phyloP scores from a whole-genome alignment of 2,797 vertebrate species.

The Pangasius macronema region DNA sequence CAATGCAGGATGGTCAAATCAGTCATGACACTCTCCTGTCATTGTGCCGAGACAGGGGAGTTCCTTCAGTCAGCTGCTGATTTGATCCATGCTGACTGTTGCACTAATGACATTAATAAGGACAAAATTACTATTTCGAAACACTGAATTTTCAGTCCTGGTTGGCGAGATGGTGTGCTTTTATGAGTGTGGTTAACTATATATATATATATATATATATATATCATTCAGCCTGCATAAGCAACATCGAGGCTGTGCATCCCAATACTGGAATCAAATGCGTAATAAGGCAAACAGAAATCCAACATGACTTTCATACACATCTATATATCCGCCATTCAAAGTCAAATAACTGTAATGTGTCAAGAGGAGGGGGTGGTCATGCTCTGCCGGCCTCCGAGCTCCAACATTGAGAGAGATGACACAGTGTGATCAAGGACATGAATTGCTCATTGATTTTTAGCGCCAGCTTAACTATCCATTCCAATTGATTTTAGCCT shows the following conservation, averaged over 20 bases:
- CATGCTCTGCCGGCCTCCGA: conserved; percentile 66
- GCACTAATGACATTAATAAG: conserved; percentile 86
- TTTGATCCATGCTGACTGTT: conserved; percentile 82
- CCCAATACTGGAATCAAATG: neutral
- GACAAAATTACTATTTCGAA: conserved; percentile 82
- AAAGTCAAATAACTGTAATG: conserved; percentile 41
- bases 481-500: conserved; percentile 84
- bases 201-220: no score
- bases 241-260: neutral
- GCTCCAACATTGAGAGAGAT: conserved; percentile 79
- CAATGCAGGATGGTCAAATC: conserved; percentile 76
- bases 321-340: conserved; percentile 33
- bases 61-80: conserved; percentile 77
- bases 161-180: neutral
- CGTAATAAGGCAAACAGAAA: neutral
- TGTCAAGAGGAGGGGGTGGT: conserved; percentile 54
- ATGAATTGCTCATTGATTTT: conserved; percentile 87
- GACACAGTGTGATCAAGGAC: conserved; percentile 84
- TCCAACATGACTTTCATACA: neutral
- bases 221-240: neutral
- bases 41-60: conserved; percentile 74
- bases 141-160: conserved; percentile 69
- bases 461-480: conserved; percentile 84
- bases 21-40: conserved; percentile 75
- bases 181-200: neutral